A percentile compares a stretch with the other conserved stretches of the same genome.
These are phyloP conservation scores for Spodoptera picta DNA, from an alignment of 2,888 invertebrate genomes.

Conservation along the genomic window DNA sequence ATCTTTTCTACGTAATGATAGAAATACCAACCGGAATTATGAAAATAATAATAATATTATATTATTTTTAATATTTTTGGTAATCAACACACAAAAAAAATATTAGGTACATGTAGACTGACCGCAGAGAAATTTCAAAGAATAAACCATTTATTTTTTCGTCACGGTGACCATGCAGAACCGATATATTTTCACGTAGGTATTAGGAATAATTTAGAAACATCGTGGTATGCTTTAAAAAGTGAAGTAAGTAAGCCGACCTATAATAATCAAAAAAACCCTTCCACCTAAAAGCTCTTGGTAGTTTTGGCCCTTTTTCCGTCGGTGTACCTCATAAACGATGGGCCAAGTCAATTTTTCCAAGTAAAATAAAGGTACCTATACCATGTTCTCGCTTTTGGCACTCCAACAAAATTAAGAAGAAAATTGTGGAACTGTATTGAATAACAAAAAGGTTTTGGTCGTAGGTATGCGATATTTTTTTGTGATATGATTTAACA, in stretches of 20 bases:
- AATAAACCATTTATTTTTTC: constrained; percentile 19
- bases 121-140: not conserved
- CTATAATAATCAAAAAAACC: constrained; percentile 67
- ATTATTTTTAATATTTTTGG: too few relatives aligned
- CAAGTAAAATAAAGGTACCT: constrained; percentile 54
- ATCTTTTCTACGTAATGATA: too few relatives aligned
- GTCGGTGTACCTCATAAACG: constrained; percentile 66
- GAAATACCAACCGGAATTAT: too few relatives aligned
- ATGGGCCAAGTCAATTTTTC: constrained; percentile 67
- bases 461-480: constrained; percentile 11
- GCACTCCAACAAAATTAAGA: constrained; percentile 51
- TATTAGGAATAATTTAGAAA: constrained; percentile 46
- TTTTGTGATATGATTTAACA: not conserved
- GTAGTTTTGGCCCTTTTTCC: constrained; percentile 68
- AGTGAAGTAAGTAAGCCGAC: constrained; percentile 60
- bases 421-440: constrained; percentile 40
- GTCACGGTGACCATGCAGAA: not conserved
- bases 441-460: constrained; percentile 53
- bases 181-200: constrained; percentile 21
- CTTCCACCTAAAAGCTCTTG: constrained; percentile 70
- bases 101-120: not conserved
- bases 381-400: constrained; percentile 37
- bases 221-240: constrained; percentile 53
- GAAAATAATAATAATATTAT: too few relatives aligned
- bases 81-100: not conserved